These are phyloP conservation scores for Oxyruncus cristatus DNA, from an alignment of 2,113 vertebrate species.

Conservation along the genomic window DNA sequence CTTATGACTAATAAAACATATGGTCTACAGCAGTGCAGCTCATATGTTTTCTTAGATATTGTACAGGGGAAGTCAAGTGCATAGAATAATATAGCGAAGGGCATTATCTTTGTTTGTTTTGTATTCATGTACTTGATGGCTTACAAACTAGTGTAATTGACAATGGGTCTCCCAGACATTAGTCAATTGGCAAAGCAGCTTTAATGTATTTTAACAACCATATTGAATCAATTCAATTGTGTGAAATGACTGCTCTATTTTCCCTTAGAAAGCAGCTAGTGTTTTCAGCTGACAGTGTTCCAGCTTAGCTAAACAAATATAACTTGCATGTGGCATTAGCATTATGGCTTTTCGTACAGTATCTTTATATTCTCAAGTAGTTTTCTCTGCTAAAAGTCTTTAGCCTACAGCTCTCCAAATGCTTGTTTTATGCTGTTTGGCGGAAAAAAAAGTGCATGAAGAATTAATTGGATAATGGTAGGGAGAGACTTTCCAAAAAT, in stretches of 20 bases:
- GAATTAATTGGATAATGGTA: slow-evolving; percentile 20
- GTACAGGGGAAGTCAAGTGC: slow-evolving; percentile 39
- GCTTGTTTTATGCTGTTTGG: not conserved
- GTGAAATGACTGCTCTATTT: slow-evolving; percentile 57
- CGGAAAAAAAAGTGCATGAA: not conserved
- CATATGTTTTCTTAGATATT: slow-evolving; percentile 21
- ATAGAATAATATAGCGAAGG: not conserved
- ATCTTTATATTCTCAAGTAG: slow-evolving; percentile 18
- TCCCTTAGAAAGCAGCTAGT: slow-evolving; percentile 64
- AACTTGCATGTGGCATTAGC: slow-evolving; percentile 35
- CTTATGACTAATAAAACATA: slow-evolving; percentile 40
- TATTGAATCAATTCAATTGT: slow-evolving; percentile 60
- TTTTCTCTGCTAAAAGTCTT: slow-evolving; percentile 11
- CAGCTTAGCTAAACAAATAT: slow-evolving; percentile 52
- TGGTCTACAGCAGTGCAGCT: slow-evolving; percentile 11
- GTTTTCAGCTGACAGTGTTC: slow-evolving; percentile 55
- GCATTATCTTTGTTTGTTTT: slow-evolving; percentile 57
- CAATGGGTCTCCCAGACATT: slow-evolving; percentile 55
- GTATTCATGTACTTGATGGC: slow-evolving; percentile 26
- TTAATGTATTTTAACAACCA: slow-evolving; percentile 59
- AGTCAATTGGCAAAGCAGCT: slow-evolving; percentile 51
- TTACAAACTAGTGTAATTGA: slow-evolving; percentile 39
- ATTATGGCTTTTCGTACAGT: slow-evolving; percentile 8
- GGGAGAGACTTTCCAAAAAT: not conserved
- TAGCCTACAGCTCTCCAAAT: slow-evolving; percentile 27